Base-by-base conservation (phyloP, 2,888 invertebrate species). In the Muscina levida region DNA sequence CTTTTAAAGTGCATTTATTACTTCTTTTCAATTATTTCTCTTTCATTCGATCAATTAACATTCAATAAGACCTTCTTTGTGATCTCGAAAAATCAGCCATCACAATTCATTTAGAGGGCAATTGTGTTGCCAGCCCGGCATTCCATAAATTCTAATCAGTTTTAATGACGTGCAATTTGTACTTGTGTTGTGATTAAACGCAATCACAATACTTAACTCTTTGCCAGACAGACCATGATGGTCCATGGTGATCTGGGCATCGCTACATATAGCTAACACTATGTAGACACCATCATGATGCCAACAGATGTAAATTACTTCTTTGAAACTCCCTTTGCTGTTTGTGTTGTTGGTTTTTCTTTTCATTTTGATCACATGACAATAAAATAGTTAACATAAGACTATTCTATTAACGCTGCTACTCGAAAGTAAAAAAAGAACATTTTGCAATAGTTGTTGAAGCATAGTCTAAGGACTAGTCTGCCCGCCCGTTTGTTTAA, bases 91-190 rank as follows among this genome's bases (percentile, higher is more conserved):
- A 51, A 19, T 10, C 39, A 17, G 39, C 42, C 39, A 77, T 81
- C 72, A 81, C 77, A 77, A 77, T 77, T 81, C 77, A 81, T 81
- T 81, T 75, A 75, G 74, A 77, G 77, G 77, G 42, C 77, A 77
- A 81, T 77, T 81, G 81, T 81, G 74, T 62, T 13, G 17, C 39
- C 62, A 22, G 1, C 11, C 31, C 24, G 72, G 77, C 77, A 81
- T 77, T 77, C 77, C 77, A 81, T 81, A 81, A 81, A 81, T 81
- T 77, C 77, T 81, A 81, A 77, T 81, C 81, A 81, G 77, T 77
- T 81, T 81, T 77, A 81, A 81, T 81, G 81, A 81, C 81, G 75
- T 77, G 65, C 72, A 74, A 81, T 81, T 81, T 77, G 77, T 81
- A 75, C 59, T 75, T 72, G 77, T 77, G 74, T 72, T 77, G 81